Base-by-base conservation (phyloP, 2,113 vertebrate species). In the Xiphorhynchus elegans region DNA sequence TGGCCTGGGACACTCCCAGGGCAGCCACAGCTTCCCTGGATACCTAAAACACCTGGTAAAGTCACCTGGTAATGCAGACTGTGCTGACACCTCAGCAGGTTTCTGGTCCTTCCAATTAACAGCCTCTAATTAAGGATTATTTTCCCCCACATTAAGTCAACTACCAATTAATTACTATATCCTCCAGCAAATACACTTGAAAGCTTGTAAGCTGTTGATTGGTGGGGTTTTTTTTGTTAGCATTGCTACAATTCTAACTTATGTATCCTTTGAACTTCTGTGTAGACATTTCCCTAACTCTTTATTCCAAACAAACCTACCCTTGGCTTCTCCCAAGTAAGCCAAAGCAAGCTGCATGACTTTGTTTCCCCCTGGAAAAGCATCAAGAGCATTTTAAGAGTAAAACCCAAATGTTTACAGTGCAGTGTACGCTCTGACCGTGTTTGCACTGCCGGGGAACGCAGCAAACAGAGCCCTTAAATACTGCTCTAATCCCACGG, bases 401-500 rank as follows among this genome's bases (percentile, higher is more conserved):
- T 13, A 4, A 23, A 81, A 29, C 84, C 44, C 77, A 75, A 81
- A 63, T 0, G 8, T 4, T 6, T 39, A 4, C 18, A n/a, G 59
- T 3, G 39, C 29, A 28, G 55, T 50, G 25, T 1, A 19, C 9
- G 0, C 58, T 1, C 37, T 16, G 80, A 40, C 23, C 0, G 0
- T 12, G 35, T 26, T 11, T 31, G 47, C 5, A 14, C 28, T 1
- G 42, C 0, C 0, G 15, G 8, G 42, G 1, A 15, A 58, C 0
- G 5, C 75, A 17, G 63, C 33, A 68, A 90, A 72, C 3, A 6
- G 0, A 35, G 15, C 80, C 77, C n/a, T 67, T 33, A n/a, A 67
- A 67, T 10, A 42, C 13, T 67, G 15, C 74, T 59, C 55, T 58
- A 59, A 67, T 87, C 47, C 73, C 56, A 13, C 2, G 18, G 53